Conservation (phyloP, 2,797 vertebrate genomes). For the Phrynocephalus vlangalii region DNA sequence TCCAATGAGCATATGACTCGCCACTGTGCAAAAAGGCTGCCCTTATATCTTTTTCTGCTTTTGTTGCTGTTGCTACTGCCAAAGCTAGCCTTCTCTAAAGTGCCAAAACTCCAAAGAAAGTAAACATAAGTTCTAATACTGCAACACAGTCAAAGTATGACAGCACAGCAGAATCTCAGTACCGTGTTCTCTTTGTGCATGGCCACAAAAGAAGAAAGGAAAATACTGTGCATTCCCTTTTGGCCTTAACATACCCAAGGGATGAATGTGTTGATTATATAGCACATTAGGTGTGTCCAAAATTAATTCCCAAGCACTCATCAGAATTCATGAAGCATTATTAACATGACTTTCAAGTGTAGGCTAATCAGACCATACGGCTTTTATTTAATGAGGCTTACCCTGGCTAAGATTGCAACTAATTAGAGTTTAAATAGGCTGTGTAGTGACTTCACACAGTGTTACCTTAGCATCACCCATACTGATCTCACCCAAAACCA, state of each 20-base stretch:
- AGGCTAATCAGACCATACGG: slow-evolving; percentile 46
- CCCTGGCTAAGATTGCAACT: slow-evolving; percentile 48
- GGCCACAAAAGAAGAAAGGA: not conserved
- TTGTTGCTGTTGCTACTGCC: slow-evolving; percentile 4
- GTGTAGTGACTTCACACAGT: slow-evolving; percentile 14
- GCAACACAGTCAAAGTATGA: not conserved
- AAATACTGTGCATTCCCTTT: not conserved
- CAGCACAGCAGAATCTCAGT: not conserved
- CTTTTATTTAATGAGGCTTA: slow-evolving; percentile 62
- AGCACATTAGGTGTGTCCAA: slow-evolving; percentile 2
- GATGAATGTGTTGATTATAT: slow-evolving; percentile 2
- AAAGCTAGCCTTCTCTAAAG: not conserved
- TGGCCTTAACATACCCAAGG: not conserved
- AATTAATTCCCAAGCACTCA: slow-evolving; percentile 45
- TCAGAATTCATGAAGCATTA: slow-evolving; percentile 59
- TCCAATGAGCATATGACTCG: not conserved
- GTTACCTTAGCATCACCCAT: slow-evolving; percentile 44
- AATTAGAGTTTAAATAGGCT: slow-evolving; percentile 65
- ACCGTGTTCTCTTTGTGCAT: not conserved
- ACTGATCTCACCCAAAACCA: slow-evolving; percentile 27
- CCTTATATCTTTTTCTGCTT: not conserved
- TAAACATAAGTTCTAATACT: not conserved
- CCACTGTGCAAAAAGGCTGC: not conserved
- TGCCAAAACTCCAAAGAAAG: not conserved
- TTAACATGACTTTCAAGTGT: slow-evolving; percentile 55